Evolutionary conservation across 2,888 invertebrate species (phyloP), one percentile per base, ranked within the genome.

Genomic region (Myopa testacea): DNA sequence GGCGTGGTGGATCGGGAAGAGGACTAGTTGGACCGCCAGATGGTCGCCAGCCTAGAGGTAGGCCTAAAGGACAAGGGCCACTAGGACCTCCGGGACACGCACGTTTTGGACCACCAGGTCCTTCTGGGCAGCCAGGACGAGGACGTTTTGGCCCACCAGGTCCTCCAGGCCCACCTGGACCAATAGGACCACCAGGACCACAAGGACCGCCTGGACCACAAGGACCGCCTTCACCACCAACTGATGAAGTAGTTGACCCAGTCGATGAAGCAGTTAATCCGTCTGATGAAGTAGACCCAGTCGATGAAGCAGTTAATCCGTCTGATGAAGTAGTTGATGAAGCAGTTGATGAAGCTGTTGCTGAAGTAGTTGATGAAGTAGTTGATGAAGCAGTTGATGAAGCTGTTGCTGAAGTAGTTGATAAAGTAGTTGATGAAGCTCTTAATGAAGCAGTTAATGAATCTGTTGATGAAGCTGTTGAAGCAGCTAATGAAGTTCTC

Each of bases 141-240:
- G 62, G 45, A 4, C 55, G 1, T 55, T 10, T 10, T 55, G 70
- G 76, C 0, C 76, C 63, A 3, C 71, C 76, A 4, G 76, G 77
- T 38, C 77, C 71, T 16, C 76, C 40, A 1, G 75, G 77, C 5
- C 75, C 77, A 34, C 74, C 76, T 14, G 76, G 65, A 55, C 60
- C 63, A 37, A 60, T 50, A 52, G 70, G 68, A 50, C 71, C 71
- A 50, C 70, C 76, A 38, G 74, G 72, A 50, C 38, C 55, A 4
- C 69, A 68, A 34, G 77, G 37, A 45, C 76, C 72, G 8, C 70
- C 74, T 19, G 78, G 65, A 65, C 65, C 6, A 34, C 4, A 4
- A 2, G 37, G 38, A 16, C 65, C 37, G 4, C 65, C 65, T 37
- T 1, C 37, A 65, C 34, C 37, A 10, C 62, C 62, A n/a, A 0